Conservation (phyloP, 2,797 vertebrate species). For the Sarcoramphus papa region DNA sequence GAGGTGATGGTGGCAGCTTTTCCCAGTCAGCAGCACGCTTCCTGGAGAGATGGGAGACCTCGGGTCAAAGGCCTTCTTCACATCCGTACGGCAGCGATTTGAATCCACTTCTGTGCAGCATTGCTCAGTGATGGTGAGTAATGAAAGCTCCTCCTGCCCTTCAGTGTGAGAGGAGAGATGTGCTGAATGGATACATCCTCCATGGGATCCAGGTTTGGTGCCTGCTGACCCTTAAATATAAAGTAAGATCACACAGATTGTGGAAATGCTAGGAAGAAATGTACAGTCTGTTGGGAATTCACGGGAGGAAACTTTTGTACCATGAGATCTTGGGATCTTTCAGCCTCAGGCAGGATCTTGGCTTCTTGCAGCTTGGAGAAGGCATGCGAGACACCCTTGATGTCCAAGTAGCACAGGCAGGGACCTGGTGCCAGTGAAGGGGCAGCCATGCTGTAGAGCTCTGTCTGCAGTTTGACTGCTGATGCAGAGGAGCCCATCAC, state of each 20-base stretch:
- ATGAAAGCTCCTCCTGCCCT: not conserved
- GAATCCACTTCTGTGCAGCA: not conserved
- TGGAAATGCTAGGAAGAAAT: not conserved
- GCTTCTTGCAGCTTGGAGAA: not conserved
- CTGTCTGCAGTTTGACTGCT: not conserved
- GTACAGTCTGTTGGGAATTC: not conserved
- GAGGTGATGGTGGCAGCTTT: not conserved
- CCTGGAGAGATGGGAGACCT: not conserved
- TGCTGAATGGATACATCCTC: not conserved
- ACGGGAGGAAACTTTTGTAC: not conserved
- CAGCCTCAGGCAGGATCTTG: not conserved
- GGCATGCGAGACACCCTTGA: not conserved
- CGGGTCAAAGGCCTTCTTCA: not conserved
- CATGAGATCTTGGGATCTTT: not conserved
- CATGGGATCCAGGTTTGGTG: not conserved
- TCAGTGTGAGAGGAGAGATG: not conserved
- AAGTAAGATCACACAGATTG: not conserved
- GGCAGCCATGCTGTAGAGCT: not conserved
- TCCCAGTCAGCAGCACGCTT: not conserved
- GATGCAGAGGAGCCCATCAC: not conserved
- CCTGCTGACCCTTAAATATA: not conserved
- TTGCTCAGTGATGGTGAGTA: not conserved
- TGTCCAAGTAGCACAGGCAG: not conserved
- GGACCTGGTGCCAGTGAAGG: not conserved
- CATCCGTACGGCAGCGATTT: fast-evolving